Conservation (phyloP, 2,888 invertebrate species). For the Trichacis sp. region DNA sequence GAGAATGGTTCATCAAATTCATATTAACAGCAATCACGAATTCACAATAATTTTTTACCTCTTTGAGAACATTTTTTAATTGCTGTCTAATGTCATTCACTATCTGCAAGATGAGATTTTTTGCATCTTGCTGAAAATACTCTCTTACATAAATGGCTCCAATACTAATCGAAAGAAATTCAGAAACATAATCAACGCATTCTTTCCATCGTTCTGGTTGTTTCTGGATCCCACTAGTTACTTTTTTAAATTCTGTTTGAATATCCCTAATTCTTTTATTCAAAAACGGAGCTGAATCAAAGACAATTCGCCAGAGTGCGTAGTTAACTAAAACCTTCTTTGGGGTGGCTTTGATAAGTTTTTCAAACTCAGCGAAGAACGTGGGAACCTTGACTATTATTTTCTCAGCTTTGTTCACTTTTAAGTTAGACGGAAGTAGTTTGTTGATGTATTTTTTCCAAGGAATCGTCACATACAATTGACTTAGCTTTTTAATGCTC, state of each 20-base stretch:
- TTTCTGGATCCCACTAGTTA: conserved; percentile 62
- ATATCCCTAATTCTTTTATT: conserved; percentile 57
- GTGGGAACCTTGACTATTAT: conserved; percentile 85
- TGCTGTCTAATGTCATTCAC: conserved; percentile 84
- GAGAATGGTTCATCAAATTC: too few relatives aligned
- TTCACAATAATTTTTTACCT: too few relatives aligned
- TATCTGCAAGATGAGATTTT: conserved; percentile 87
- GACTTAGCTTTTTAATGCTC: conserved; percentile 80
- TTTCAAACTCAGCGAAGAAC: neutral
- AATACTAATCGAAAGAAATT: conserved; percentile 81
- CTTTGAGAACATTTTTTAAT: conserved; percentile 82
- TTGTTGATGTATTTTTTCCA: conserved; percentile 86
- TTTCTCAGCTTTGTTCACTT: conserved; percentile 76
- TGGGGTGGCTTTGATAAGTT: conserved; percentile 8
- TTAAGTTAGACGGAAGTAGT: conserved; percentile 76
- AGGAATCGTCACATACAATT: conserved; percentile 79
- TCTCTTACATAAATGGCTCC: conserved; percentile 89
- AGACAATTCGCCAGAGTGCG: conserved; percentile 70
- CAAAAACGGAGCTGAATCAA: conserved; percentile 61
- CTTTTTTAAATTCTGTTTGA: conserved; percentile 60
- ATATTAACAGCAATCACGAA: too few relatives aligned
- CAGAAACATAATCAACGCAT: conserved; percentile 84
- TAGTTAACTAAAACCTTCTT: conserved; percentile 71
- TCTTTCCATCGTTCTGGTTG: conserved; percentile 80
- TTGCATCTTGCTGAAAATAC: conserved; percentile 87